phyloP scores from a whole-genome alignment of 2,797 vertebrate genomes.

The Adelosebastes latens region DNA sequence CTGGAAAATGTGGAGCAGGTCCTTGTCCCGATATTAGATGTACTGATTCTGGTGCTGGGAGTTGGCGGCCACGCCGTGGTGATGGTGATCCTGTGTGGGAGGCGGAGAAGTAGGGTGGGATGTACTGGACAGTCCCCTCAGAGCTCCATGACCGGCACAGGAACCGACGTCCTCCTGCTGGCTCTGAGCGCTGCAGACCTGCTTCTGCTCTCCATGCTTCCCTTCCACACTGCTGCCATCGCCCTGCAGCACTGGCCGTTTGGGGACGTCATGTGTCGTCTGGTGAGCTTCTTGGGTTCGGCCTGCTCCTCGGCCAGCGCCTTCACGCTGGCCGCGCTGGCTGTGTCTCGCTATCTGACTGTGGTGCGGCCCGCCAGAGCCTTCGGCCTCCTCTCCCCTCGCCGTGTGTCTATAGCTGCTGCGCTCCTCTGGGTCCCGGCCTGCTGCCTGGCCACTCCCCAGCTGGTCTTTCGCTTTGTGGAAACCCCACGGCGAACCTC shows the following conservation, averaged over 20 bases:
- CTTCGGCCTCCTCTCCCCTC: constrained; percentile 65
- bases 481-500: not conserved
- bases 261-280: constrained; percentile 77
- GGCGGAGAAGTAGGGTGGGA: constrained; percentile 29
- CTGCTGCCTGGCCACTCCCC: constrained; percentile 74
- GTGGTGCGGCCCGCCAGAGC: constrained; percentile 78
- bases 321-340: constrained; percentile 79
- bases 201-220: constrained; percentile 77
- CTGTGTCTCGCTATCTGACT: constrained; percentile 80
- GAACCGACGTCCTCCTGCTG: constrained; percentile 81
- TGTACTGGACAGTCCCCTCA: constrained; percentile 8
- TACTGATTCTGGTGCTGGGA: constrained; percentile 76
- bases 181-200: constrained; percentile 81
- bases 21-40: constrained; percentile 80
- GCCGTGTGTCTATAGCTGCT: constrained; percentile 42
- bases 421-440: constrained; percentile 79
- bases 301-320: constrained; percentile 78
- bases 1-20: constrained; percentile 63
- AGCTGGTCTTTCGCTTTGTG: constrained; percentile 77
- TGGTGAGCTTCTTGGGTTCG: constrained; percentile 80
- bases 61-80: constrained; percentile 78
- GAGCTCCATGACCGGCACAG: constrained; percentile 49
- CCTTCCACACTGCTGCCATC: constrained; percentile 79
- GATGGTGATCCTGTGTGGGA: constrained; percentile 75
- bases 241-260: constrained; percentile 80